Percentiles rank a stretch among this genome's conserved stretches.
These are phyloP conservation scores for Phoxinus phoxinus DNA, from an alignment of 2,113 vertebrate species.

Conservation along the genomic window DNA sequence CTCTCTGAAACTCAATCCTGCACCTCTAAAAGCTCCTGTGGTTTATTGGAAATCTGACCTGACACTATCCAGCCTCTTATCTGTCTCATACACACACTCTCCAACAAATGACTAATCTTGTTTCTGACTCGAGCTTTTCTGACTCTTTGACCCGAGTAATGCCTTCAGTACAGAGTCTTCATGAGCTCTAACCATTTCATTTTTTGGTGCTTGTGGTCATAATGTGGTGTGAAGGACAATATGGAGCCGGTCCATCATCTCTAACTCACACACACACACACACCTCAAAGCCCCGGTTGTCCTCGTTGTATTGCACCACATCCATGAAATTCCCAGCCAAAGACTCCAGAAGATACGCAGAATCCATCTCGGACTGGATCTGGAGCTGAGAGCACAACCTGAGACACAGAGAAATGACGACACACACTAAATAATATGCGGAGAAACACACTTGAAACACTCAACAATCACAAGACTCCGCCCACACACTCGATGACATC, in stretches of 20 bases:
- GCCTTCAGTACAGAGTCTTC: not conserved
- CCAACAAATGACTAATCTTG: slow-evolving; percentile 30
- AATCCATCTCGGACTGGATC: slow-evolving; percentile 66
- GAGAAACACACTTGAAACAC: not conserved
- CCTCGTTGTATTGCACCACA: slow-evolving; percentile 74
- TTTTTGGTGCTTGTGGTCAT: not conserved
- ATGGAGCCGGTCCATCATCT: not conserved
- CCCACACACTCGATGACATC: slow-evolving; percentile 1
- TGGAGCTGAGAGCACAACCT: slow-evolving; percentile 74
- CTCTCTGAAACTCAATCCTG: slow-evolving; percentile 36
- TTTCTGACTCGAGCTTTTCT: not conserved
- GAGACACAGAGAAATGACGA: not conserved
- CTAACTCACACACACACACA: slow-evolving; percentile 60
- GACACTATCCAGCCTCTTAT: slow-evolving; percentile 53
- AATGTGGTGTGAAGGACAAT: not conserved
- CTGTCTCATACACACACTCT: slow-evolving; percentile 45
- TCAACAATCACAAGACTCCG: not conserved
- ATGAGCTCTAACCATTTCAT: not conserved
- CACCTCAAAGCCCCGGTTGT: slow-evolving; percentile 75
- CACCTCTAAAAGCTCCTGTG: slow-evolving; percentile 67
- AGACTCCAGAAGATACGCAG: slow-evolving; percentile 68
- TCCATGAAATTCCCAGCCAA: slow-evolving; percentile 73
- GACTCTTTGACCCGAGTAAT: not conserved
- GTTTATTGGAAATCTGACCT: slow-evolving; percentile 76
- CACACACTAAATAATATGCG: not conserved